Conservation (phyloP, 2,797 vertebrate species). For the Synaphobranchus kaupii region DNA sequence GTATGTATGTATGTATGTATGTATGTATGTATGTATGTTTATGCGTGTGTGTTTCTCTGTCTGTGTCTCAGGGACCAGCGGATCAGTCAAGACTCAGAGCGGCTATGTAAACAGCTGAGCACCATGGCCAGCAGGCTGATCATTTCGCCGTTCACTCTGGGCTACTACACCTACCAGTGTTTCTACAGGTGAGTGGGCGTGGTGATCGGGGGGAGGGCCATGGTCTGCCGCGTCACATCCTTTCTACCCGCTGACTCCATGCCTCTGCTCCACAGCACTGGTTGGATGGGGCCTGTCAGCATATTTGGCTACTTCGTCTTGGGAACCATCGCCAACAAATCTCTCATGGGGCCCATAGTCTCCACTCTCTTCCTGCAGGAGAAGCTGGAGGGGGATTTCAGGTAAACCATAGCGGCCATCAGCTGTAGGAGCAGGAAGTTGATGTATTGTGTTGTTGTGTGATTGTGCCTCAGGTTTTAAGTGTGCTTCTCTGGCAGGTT, state of each 20-base stretch:
- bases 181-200: slow-evolving; percentile 76
- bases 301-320: slow-evolving; percentile 92
- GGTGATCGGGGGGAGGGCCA: too few relatives aligned
- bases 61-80: slow-evolving; percentile 84
- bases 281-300: slow-evolving; percentile 90
- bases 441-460: neutral
- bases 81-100: slow-evolving; percentile 94
- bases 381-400: slow-evolving; percentile 95
- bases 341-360: slow-evolving; percentile 92
- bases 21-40: neutral
- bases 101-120: slow-evolving; percentile 92
- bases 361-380: slow-evolving; percentile 90
- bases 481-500: slow-evolving; percentile 72
- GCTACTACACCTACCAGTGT: slow-evolving; percentile 94
- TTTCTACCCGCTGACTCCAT: neutral
- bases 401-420: slow-evolving; percentile 64
- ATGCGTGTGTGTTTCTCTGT: slow-evolving; percentile 13
- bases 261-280: slow-evolving; percentile 74
- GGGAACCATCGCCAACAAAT: slow-evolving; percentile 87
- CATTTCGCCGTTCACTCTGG: slow-evolving; percentile 87
- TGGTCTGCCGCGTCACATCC: neutral
- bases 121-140: slow-evolving; percentile 87
- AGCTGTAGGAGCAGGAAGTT: too few relatives aligned
- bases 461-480: neutral
- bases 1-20: neutral